Evolutionary conservation across 2,888 invertebrate species (phyloP).

Genomic region (Hydrotaea cyrtoneurina): DNA sequence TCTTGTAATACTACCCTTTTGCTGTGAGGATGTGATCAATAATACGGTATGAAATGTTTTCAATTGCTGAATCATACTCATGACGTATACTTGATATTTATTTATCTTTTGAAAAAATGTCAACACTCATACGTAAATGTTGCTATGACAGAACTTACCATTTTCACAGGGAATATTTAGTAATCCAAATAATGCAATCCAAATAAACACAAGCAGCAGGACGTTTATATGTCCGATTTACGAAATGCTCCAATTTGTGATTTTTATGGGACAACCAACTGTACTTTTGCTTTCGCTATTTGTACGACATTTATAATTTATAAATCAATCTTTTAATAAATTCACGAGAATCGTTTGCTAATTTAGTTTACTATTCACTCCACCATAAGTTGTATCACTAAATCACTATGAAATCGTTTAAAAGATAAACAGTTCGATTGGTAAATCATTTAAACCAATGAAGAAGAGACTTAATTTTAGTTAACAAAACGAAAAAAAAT

Average conservation of each 20-base stretch:
- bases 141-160: constrained; percentile 35
- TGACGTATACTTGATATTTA: constrained; percentile 27
- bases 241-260: not conserved
- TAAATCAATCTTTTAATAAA: no score
- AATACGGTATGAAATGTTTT: no score
- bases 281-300: not conserved
- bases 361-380: not conserved
- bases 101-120: not conserved
- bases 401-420: not conserved
- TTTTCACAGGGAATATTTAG: not conserved
- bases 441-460: not conserved
- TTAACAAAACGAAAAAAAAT: not conserved
- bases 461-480: no score
- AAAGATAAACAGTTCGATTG: constrained; percentile 30
- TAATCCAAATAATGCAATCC: constrained; percentile 20
- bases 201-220: not conserved
- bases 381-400: not conserved
- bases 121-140: constrained; percentile 36
- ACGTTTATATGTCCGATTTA: not conserved
- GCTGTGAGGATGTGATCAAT: no score
- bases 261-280: no score
- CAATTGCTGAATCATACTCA: no score
- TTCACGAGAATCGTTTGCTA: no score
- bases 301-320: not conserved
- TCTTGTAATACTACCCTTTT: no score